Base-by-base conservation (phyloP, 2,797 vertebrate species). In the Lacerta viridis region DNA sequence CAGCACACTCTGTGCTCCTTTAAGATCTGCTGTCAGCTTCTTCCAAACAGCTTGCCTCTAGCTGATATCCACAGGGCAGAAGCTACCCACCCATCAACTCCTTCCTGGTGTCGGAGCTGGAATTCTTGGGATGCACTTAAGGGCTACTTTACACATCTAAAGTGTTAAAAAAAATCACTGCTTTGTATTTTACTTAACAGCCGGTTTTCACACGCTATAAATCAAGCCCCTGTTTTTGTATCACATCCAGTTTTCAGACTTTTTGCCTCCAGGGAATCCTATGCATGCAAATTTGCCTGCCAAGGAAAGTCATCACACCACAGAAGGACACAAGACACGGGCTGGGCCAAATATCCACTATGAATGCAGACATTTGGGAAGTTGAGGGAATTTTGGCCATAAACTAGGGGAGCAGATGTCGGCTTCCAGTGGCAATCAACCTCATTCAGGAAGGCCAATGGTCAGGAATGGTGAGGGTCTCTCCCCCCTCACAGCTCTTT, bases 1-100 rank as follows among this genome's bases (percentile, higher is more conserved):
- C 69, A 36, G 87, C 18, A 88, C 82, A 64, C 43, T 76, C 82
- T 88, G 87, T 88, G 72, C 87, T 55, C 55, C 66, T 61, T 79
- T 41, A 80, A 72, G 68, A 80, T n/a, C 39, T 74, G 87, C 29
- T 64, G 87, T 46, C 82, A 36, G 29, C 66, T 1, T 74, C 77
- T 72, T 84, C 75, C 68, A 27, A 80, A 80, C 36, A 74, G 39
- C 39, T 88, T 8, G 5, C 11, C 27, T 88, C 18, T 33, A 79
- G 50, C 75, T 27, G 50, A 33, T 79, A 43, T 59, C 29, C 29
- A 33, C 10, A 13, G 17, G 11, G 76, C 33, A 33, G 68, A 36
- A 76, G 66, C 36, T 27, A 79, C 50, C 17, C 4, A 80, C 39
- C 7, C 36, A 71, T 84, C 87, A 36, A 43, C 36, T 61, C 46